Evolutionary conservation across 2,113 vertebrate genomes (phyloP).

Genomic region (Ardeotis arabs): DNA sequence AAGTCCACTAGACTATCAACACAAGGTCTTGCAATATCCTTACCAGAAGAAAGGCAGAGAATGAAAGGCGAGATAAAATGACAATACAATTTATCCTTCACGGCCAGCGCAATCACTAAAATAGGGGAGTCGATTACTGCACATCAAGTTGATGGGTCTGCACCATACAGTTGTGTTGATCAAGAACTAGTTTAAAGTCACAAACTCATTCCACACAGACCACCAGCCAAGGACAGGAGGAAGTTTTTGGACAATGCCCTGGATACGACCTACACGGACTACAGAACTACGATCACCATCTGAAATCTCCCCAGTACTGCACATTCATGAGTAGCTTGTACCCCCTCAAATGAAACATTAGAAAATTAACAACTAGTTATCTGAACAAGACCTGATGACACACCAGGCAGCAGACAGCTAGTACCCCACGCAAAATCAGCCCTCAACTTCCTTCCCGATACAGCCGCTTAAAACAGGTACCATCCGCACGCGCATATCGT

Average conservation of each 20-base stretch:
- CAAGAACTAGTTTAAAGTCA: background rate
- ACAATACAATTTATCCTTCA: background rate
- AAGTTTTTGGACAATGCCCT: background rate
- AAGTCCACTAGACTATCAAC: background rate
- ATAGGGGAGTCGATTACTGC: background rate
- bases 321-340: background rate
- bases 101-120: background rate
- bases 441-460: background rate
- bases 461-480: background rate
- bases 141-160: background rate
- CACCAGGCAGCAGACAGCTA: background rate
- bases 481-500: accelerated
- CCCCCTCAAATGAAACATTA: background rate
- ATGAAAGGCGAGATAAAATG: background rate
- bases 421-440: background rate
- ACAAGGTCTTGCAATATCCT: background rate
- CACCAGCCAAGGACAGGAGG: background rate
- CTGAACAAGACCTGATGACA: background rate
- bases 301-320: background rate
- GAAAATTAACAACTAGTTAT: background rate
- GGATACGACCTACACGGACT: background rate
- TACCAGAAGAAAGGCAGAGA: background rate
- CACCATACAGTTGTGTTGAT: background rate
- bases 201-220: background rate
- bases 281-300: background rate